Conservation (phyloP, 2,888 invertebrate species). For the Theretra japonica region DNA sequence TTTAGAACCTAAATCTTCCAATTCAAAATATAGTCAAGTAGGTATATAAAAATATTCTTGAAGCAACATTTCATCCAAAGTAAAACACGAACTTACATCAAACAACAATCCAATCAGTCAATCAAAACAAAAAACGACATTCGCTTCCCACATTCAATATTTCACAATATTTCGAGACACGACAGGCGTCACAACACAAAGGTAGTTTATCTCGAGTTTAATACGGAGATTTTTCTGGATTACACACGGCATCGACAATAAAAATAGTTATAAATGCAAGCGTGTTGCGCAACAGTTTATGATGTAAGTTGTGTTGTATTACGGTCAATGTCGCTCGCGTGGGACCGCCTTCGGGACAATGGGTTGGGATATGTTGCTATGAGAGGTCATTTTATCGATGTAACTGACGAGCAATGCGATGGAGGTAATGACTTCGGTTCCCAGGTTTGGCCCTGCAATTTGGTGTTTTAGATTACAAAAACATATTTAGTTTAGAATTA, state of each 20-base stretch:
- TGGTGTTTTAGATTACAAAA: too few species aligned
- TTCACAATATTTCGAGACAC: constrained; percentile 34
- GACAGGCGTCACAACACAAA: constrained; percentile 34
- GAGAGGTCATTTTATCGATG: constrained; percentile 7
- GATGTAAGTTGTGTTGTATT: constrained; percentile 66
- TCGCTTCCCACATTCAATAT: constrained; percentile 21
- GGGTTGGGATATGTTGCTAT: constrained; percentile 23
- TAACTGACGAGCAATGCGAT: not conserved
- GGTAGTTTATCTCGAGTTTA: constrained; percentile 40
- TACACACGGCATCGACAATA: constrained; percentile 43
- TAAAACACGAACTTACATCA: not conserved
- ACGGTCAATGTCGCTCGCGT: constrained; percentile 69
- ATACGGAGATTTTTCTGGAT: constrained; percentile 57
- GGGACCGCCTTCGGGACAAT: constrained; percentile 30
- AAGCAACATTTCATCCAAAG: not conserved
- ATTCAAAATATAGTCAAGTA: too few species aligned
- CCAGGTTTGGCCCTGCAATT: too few species aligned
- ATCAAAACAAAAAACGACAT: not conserved
- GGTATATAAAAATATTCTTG: too few species aligned
- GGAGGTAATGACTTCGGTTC: too few species aligned
- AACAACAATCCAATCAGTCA: not conserved
- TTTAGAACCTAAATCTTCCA: too few species aligned
- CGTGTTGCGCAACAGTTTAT: constrained; percentile 59
- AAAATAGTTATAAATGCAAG: constrained; percentile 47
- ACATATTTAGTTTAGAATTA: too few species aligned